Evolutionary conservation across 2,888 invertebrate genomes (phyloP), one percentile per base, ranked within the genome.

Genomic region (Saturnia japonica): DNA sequence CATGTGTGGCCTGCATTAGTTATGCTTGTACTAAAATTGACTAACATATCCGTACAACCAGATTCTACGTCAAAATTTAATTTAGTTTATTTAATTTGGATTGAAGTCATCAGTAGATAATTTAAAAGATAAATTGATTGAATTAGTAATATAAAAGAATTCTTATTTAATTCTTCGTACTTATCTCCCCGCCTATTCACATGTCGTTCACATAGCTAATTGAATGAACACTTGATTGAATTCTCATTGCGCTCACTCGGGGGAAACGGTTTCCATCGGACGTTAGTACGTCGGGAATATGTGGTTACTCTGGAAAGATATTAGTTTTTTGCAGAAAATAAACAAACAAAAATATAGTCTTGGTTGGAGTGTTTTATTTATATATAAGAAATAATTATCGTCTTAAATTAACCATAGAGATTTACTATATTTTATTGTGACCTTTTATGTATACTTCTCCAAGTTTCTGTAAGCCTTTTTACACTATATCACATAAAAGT

Each of bases 151-250:
- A 14, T 25, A 60, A 28, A 28, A 60, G 16, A 1, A 28, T 28
- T 60, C 14, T 14, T 60, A 14, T 60, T 60, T 60, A 25, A 19
- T 28, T 60, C 57, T 4, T 60, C 68, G 68, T 74, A 45, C 75
- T 54, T 70, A 77, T 72, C 68, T 74, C 72, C 75, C 76, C 74
- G 67, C 57, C 72, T 74, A 76, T 72, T 73, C 78, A 74, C 80
- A 84, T 82, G 86, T 86, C 89, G 85, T 85, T 89, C 88, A 84
- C 79, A 79, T 78, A 73, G 76, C 85, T 89, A 88, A 89, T 89
- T 88, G 87, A 87, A 87, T 86, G 86, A 85, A 83, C 86, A 86
- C 83, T 83, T 88, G 86, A 89, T 89, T 85, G 88, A 85, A 84
- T 88, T 82, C 80, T 81, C 80, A 64, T 64, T 73, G 72, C 74